Evolutionary conservation across 1,140 invertebrate genomes (phyloP).

Genomic region (Pseudachorutes palmiensis): DNA sequence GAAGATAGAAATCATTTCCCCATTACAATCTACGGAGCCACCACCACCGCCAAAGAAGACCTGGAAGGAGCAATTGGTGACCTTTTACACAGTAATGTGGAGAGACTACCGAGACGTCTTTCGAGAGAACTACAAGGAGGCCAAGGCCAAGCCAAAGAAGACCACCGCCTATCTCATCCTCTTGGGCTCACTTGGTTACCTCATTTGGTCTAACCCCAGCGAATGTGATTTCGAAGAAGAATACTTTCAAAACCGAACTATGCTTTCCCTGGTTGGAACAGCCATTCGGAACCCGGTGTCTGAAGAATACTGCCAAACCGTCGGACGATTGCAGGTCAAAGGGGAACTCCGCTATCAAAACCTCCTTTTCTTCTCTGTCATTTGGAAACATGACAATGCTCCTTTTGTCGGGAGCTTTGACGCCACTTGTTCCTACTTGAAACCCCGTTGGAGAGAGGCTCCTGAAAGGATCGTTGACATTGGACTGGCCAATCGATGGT

Average conservation of each 20-base stretch:
- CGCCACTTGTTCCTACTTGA: constrained; percentile 60
- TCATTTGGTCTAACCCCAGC: constrained; percentile 52
- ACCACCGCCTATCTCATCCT: constrained; percentile 29
- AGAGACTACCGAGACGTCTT: constrained; percentile 45
- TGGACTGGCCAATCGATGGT: constrained; percentile 66
- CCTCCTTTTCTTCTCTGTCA: constrained; percentile 61
- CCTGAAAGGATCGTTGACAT: constrained; percentile 64
- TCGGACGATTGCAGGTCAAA: constrained; percentile 58
- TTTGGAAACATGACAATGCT: constrained; percentile 63
- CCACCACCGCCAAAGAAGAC: not conserved
- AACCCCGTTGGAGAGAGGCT: constrained; percentile 50
- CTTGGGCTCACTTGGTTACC: constrained; percentile 29
- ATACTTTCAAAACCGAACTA: constrained; percentile 51
- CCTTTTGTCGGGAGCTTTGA: constrained; percentile 58
- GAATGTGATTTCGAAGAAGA: constrained; percentile 54
- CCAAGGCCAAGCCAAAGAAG: constrained; percentile 42
- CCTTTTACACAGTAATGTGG: constrained; percentile 30
- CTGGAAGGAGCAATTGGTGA: not conserved
- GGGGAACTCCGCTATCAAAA: constrained; percentile 55
- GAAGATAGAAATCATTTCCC: not conserved
- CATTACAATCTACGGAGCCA: not conserved
- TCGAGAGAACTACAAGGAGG: constrained; percentile 42
- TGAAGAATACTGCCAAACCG: constrained; percentile 53
- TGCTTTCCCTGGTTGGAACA: constrained; percentile 57
- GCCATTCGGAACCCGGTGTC: constrained; percentile 57